Percentiles rank a stretch among this genome's conserved stretches.
These are phyloP conservation scores for Chrysaora quinquecirrha DNA, from an alignment of 30 jellyfish, hydroid and myxozoan genomes.

Conservation along the genomic window DNA sequence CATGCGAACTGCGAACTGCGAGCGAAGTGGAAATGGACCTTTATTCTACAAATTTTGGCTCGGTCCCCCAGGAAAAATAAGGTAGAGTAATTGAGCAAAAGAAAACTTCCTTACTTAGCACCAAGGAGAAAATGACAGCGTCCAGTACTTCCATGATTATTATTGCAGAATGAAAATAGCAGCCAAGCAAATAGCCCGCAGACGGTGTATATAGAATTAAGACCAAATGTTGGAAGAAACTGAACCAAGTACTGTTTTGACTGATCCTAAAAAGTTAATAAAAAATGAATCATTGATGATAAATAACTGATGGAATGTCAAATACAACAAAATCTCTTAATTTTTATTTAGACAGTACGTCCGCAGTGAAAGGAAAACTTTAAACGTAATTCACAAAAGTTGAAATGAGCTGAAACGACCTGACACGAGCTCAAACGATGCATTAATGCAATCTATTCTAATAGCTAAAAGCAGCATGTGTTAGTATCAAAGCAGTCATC, in stretches of 20 bases:
- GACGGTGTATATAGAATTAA: constrained; percentile 47
- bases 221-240: constrained; percentile 74
- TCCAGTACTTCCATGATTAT: constrained; percentile 49
- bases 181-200: constrained; percentile 81
- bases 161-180: constrained; percentile 59
- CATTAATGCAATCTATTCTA: too few relatives aligned
- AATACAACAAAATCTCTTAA: not conserved
- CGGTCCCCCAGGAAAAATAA: not conserved
- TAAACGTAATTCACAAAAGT: too few relatives aligned
- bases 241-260: constrained; percentile 57
- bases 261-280: constrained; percentile 48
- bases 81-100: not conserved
- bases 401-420: too few relatives aligned
- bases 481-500: too few relatives aligned
- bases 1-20: too few relatives aligned
- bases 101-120: constrained; percentile 37
- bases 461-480: too few relatives aligned
- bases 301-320: not conserved
- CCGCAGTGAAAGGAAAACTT: not conserved
- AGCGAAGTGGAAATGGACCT: too few relatives aligned
- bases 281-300: not conserved
- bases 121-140: constrained; percentile 69
- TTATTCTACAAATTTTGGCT: too few relatives aligned
- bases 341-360: not conserved
- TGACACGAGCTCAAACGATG: too few relatives aligned